These are phyloP conservation scores for Pimpla rufipes DNA, from an alignment of 2,888 invertebrate species.

Conservation along the genomic window DNA sequence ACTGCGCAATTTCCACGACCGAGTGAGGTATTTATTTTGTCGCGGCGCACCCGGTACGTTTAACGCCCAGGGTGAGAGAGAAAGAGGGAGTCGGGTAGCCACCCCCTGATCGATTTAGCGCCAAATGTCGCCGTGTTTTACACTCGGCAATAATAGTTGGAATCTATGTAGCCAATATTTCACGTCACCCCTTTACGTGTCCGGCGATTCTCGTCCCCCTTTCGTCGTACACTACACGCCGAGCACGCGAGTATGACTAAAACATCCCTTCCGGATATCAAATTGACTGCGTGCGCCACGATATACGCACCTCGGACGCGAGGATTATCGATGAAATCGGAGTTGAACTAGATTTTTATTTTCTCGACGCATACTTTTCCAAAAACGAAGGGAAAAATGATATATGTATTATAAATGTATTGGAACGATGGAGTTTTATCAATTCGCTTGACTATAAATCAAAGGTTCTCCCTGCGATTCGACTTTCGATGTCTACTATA, in stretches of 20 bases:
- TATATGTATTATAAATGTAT: not conserved
- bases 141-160: constrained; percentile 85
- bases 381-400: not conserved
- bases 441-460: constrained; percentile 4
- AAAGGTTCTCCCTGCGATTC: not conserved
- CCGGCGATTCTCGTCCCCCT: constrained; percentile 63
- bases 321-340: constrained; percentile 57
- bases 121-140: constrained; percentile 86
- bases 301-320: constrained; percentile 18
- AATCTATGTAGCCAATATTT: constrained; percentile 85
- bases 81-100: constrained; percentile 15
- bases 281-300: constrained; percentile 35
- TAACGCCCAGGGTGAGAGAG: constrained; percentile 29
- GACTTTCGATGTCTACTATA: not conserved
- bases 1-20: constrained; percentile 53
- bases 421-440: not conserved
- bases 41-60: constrained; percentile 68
- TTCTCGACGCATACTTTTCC: constrained; percentile 24
- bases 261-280: constrained; percentile 44
- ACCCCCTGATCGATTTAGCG: constrained; percentile 83
- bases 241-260: constrained; percentile 26
- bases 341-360: constrained; percentile 64
- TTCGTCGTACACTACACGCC: constrained; percentile 24
- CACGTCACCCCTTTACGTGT: constrained; percentile 81
- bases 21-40: constrained; percentile 74